phyloP scores from a whole-genome alignment of 2,888 invertebrate genomes.

The Dicycla oo region DNA sequence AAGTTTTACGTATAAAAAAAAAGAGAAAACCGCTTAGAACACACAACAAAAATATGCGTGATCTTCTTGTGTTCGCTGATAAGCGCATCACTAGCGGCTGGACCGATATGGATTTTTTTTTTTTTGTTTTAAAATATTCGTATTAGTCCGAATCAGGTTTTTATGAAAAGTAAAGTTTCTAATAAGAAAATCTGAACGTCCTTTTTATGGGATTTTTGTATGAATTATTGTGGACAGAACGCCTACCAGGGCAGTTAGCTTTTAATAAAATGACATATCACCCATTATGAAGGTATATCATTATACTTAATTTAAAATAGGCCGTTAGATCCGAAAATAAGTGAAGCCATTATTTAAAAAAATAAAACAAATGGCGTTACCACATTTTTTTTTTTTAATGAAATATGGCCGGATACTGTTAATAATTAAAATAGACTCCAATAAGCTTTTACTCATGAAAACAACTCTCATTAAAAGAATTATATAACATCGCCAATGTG shows the following conservation, averaged over 20 bases:
- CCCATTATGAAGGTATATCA: neutral
- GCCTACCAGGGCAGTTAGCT: neutral
- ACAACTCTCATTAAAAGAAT: too few relatives aligned
- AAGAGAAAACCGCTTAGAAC: too few relatives aligned
- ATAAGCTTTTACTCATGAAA: neutral
- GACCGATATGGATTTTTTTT: too few relatives aligned
- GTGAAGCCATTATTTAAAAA: neutral
- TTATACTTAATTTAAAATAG: neutral
- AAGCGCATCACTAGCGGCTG: too few relatives aligned
- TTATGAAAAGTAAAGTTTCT: too few relatives aligned
- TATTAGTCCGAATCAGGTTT: too few relatives aligned
- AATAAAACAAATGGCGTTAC: neutral
- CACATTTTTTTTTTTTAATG: slow-evolving; percentile 9
- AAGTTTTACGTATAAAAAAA: neutral
- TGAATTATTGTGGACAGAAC: neutral
- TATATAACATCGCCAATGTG: neutral
- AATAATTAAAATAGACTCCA: neutral
- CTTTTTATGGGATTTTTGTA: too few relatives aligned
- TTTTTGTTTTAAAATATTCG: too few relatives aligned
- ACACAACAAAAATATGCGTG: too few relatives aligned
- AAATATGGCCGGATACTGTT: neutral
- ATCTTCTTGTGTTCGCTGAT: too few relatives aligned
- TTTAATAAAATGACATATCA: neutral
- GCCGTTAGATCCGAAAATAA: neutral
- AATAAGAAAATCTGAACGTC: too few relatives aligned